Evolutionary conservation across 2,797 vertebrate species (phyloP).

Genomic region (Phalloptychus januarius): DNA sequence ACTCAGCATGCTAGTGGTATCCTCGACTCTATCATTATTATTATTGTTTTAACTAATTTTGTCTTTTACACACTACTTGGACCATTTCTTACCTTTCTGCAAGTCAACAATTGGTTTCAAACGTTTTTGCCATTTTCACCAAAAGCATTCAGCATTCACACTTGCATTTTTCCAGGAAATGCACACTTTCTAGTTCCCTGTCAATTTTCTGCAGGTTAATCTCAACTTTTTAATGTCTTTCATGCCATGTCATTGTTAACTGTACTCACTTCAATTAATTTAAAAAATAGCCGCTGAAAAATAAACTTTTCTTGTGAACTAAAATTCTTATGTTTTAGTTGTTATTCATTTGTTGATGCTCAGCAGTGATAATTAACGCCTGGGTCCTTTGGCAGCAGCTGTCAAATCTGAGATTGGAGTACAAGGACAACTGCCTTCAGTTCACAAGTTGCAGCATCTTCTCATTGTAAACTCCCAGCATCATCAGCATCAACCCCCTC

Average conservation of each 20-base stretch:
- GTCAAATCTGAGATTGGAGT: slow-evolving; percentile 38
- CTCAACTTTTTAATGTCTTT: neutral
- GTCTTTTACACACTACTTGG: too few species aligned
- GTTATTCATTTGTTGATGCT: slow-evolving; percentile 26
- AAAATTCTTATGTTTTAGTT: neutral
- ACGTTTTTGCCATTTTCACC: too few species aligned
- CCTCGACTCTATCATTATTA: too few species aligned
- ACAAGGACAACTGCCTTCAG: slow-evolving; percentile 44
- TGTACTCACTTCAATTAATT: neutral
- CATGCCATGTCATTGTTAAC: neutral
- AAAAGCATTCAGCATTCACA: too few species aligned
- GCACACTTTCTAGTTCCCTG: too few species aligned
- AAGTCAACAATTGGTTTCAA: too few species aligned
- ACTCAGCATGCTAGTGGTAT: too few species aligned
- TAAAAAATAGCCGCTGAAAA: neutral
- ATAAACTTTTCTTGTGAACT: neutral
- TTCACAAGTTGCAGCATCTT: slow-evolving; percentile 36
- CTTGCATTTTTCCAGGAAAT: too few species aligned
- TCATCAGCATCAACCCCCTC: slow-evolving; percentile 49
- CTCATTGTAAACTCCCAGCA: slow-evolving; percentile 38
- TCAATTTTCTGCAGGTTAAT: neutral
- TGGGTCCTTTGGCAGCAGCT: slow-evolving; percentile 25
- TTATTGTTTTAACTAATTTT: too few species aligned
- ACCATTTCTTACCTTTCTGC: too few species aligned
- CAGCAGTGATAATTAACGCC: slow-evolving; percentile 42